These are phyloP conservation scores for Scytalopus superciliaris DNA, from an alignment of 2,113 vertebrate species.

Conservation along the genomic window DNA sequence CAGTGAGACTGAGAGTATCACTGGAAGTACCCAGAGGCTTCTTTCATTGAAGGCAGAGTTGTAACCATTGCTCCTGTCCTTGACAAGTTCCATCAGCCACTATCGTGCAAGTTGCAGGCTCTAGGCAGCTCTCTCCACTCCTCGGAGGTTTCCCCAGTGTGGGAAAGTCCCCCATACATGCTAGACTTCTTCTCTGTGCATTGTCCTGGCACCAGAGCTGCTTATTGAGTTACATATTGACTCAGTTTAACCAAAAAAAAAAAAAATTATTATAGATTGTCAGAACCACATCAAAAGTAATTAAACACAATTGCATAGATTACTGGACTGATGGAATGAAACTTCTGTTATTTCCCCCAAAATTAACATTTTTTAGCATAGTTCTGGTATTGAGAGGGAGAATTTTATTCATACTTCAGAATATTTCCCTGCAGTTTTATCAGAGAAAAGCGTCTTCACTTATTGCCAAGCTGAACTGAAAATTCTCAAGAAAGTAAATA, in stretches of 20 bases:
- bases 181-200: accelerated
- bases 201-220: background rate
- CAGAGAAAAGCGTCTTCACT: background rate
- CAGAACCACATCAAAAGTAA: background rate
- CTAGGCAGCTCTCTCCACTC: background rate
- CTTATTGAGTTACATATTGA: background rate
- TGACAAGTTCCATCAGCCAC: accelerated
- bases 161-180: accelerated
- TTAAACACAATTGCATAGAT: background rate
- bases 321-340: background rate
- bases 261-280: background rate
- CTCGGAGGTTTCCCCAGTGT: accelerated
- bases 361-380: background rate
- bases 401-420: background rate
- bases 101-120: accelerated
- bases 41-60: background rate
- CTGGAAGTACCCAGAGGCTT: accelerated
- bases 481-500: background rate
- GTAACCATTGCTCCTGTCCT: accelerated
- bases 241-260: background rate
- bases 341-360: accelerated
- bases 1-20: accelerated
- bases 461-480: background rate
- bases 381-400: background rate
- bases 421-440: background rate